These are phyloP conservation scores for Ernsta delagoae DNA, from an alignment of 2,888 invertebrate species.

Conservation along the genomic window DNA sequence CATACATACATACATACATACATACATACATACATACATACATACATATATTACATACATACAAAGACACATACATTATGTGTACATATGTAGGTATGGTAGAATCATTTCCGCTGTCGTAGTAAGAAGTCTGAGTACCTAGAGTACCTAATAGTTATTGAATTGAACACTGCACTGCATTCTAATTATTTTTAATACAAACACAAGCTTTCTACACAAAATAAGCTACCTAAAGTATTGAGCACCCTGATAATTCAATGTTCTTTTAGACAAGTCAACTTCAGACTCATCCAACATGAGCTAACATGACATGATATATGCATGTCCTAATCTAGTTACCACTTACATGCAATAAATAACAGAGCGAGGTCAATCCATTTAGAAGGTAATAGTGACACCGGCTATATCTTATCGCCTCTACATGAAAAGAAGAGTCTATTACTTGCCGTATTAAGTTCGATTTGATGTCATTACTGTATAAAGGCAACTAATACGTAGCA, in stretches of 20 bases:
- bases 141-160: no score
- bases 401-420: neutral
- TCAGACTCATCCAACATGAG: neutral
- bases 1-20: no score
- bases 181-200: no score
- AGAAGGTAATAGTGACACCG: neutral
- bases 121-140: no score
- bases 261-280: neutral
- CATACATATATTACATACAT: no score
- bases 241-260: neutral
- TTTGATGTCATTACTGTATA: constrained; percentile 20
- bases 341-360: constrained; percentile 22
- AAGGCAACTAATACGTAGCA: constrained; percentile 16
- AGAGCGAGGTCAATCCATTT: constrained; percentile 27
- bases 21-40: no score
- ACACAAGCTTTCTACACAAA: no score
- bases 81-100: no score
- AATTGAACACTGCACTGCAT: no score
- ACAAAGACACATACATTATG: no score
- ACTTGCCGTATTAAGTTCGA: constrained; percentile 23
- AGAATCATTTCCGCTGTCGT: no score
- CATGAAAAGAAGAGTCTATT: constrained; percentile 31
- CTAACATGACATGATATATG: constrained; percentile 14
- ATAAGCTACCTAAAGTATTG: neutral
- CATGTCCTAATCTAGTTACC: constrained; percentile 31